Conservation (phyloP, 1,140 invertebrate species). For the Magallana gigas region DNA sequence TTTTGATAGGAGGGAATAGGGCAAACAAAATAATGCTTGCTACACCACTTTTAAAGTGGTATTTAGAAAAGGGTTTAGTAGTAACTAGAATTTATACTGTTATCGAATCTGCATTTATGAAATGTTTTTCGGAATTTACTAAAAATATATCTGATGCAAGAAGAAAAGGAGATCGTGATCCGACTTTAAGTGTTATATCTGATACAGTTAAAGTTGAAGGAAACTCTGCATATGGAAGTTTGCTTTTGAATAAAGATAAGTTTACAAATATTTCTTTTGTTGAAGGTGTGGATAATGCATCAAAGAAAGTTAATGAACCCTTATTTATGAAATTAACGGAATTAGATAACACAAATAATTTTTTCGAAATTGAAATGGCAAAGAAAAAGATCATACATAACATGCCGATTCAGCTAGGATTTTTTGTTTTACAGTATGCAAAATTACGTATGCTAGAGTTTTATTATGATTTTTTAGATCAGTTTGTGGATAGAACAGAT, state of each 20-base stretch:
- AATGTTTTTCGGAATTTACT: conserved; percentile 39
- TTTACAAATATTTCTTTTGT: neutral
- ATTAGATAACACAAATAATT: neutral
- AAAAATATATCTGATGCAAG: conserved; percentile 51
- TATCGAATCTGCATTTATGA: conserved; percentile 59
- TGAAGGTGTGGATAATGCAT: neutral
- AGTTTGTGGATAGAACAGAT: conserved; percentile 48
- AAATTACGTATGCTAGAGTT: conserved; percentile 63
- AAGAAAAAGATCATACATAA: neutral
- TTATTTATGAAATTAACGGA: neutral
- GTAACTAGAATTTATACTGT: conserved; percentile 60
- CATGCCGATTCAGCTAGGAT: conserved; percentile 57
- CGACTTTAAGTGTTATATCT: neutral
- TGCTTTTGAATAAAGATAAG: neutral
- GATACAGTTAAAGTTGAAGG: conserved; percentile 8
- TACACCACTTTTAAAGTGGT: conserved; percentile 60
- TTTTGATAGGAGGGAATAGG: conserved; percentile 56
- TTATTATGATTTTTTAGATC: conserved; percentile 63
- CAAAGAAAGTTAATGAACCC: neutral
- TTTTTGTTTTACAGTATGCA: conserved; percentile 61
- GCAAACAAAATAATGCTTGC: conserved; percentile 57
- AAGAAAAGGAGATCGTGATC: neutral
- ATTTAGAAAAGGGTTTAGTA: conserved; percentile 59
- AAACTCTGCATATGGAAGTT: conserved; percentile 11
- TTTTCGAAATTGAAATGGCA: neutral